Evolutionary conservation across 2,797 vertebrate species (phyloP).

Genomic region (Anniella stebbinsi): DNA sequence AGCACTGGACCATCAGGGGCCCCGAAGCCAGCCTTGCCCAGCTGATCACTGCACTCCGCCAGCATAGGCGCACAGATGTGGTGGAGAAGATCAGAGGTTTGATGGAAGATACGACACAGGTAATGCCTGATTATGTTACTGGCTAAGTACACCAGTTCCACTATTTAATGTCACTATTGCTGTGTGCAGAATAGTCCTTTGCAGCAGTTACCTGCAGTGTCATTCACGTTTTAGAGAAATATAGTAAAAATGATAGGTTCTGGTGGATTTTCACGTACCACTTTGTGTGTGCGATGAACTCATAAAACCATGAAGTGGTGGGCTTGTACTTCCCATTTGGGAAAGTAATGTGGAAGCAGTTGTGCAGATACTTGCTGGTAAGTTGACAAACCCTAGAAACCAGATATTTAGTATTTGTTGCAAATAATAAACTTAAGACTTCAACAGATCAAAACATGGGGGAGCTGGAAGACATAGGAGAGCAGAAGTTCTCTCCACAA

Average conservation of each 20-base stretch:
- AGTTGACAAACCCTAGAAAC: background rate
- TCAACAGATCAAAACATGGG: background rate
- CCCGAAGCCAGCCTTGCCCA: constrained; percentile 94
- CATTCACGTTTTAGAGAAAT: background rate
- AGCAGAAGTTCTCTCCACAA: background rate
- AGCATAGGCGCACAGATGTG: constrained; percentile 92
- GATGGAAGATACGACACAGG: constrained; percentile 96
- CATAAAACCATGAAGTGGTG: background rate
- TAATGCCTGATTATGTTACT: constrained; percentile 60
- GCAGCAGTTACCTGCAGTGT: background rate
- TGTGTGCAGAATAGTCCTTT: background rate
- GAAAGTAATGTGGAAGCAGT: background rate
- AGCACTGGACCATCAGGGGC: constrained; percentile 97
- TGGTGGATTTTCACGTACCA: background rate
- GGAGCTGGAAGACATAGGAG: background rate
- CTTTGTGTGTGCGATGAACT: background rate
- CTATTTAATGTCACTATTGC: background rate
- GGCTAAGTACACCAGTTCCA: background rate
- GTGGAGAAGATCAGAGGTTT: constrained; percentile 95
- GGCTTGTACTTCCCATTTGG: background rate
- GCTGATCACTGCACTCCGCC: constrained; percentile 93
- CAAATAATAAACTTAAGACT: background rate
- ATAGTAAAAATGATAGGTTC: background rate
- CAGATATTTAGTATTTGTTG: background rate
- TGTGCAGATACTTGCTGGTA: background rate